These are phyloP conservation scores for Onchidella celtica DNA, from an alignment of 2,888 invertebrate genomes.

Conservation along the genomic window DNA sequence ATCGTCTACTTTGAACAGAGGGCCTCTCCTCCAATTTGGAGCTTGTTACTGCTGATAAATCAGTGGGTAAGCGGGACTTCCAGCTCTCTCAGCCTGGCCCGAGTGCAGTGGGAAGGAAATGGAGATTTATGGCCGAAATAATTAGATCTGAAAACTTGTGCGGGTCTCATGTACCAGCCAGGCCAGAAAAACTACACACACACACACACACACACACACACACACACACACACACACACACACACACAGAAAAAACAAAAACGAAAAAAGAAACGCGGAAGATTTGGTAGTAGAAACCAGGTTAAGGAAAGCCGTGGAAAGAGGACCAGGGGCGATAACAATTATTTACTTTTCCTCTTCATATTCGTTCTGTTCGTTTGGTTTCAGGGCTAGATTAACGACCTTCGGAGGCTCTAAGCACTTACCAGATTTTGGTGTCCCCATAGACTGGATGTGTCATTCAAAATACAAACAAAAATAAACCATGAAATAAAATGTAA, in stretches of 20 bases:
- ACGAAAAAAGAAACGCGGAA: not conserved
- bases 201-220: no score
- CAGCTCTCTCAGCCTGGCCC: no score
- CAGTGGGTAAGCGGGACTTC: constrained; percentile 21
- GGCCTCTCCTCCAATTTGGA: constrained; percentile 39
- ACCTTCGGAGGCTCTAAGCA: no score
- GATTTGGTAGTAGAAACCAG: not conserved
- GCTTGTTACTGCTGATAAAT: constrained; percentile 50
- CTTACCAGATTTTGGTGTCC: no score
- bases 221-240: no score
- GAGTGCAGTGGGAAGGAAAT: constrained; percentile 40
- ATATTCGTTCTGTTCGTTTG: no score
- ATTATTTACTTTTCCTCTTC: not conserved
- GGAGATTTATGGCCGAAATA: constrained; percentile 56
- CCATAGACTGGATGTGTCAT: no score
- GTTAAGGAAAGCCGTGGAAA: not conserved
- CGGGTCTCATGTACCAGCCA: not conserved
- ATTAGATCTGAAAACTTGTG: constrained; percentile 49
- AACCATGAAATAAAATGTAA: no score
- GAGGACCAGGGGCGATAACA: not conserved
- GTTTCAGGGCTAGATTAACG: no score
- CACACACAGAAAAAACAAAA: not conserved
- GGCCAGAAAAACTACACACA: not conserved
- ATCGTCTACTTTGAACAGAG: constrained; percentile 51
- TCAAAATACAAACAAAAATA: no score